Conservation (phyloP, 2,113 vertebrate species). For the Calcarius ornatus region DNA sequence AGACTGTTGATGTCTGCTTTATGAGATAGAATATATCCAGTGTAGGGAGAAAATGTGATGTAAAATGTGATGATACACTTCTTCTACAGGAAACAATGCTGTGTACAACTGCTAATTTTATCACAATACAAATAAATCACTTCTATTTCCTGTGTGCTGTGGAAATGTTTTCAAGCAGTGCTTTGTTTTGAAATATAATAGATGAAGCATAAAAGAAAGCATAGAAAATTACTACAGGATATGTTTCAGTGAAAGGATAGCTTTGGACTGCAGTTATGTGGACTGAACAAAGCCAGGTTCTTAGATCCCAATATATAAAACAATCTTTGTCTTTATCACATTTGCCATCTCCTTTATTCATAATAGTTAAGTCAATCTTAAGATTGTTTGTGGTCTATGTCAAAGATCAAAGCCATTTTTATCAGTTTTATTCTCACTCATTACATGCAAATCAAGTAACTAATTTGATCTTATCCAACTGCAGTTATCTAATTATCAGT, state of each 20-base stretch:
- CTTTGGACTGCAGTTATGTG: neutral
- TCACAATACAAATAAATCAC: neutral
- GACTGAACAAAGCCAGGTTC: neutral
- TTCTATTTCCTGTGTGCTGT: neutral
- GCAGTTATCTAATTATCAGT: neutral
- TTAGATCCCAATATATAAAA: neutral
- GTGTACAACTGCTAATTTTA: neutral
- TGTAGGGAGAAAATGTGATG: neutral
- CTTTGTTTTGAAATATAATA: constrained; percentile 1
- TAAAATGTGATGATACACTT: neutral
- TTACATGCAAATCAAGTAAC: neutral
- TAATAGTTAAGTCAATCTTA: neutral
- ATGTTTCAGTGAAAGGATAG: neutral
- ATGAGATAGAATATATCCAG: neutral
- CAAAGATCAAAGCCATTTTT: neutral
- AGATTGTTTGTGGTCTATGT: neutral
- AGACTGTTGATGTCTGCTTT: neutral
- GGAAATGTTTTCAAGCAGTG: neutral
- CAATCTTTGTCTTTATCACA: neutral
- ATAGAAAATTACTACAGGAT: neutral
- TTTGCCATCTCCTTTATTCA: neutral
- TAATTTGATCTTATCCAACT: neutral
- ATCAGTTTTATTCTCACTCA: neutral
- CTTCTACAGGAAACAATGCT: neutral
- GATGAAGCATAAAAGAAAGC: neutral